Conservation (phyloP, 2,113 vertebrate genomes). For the Elephas maximus region DNA sequence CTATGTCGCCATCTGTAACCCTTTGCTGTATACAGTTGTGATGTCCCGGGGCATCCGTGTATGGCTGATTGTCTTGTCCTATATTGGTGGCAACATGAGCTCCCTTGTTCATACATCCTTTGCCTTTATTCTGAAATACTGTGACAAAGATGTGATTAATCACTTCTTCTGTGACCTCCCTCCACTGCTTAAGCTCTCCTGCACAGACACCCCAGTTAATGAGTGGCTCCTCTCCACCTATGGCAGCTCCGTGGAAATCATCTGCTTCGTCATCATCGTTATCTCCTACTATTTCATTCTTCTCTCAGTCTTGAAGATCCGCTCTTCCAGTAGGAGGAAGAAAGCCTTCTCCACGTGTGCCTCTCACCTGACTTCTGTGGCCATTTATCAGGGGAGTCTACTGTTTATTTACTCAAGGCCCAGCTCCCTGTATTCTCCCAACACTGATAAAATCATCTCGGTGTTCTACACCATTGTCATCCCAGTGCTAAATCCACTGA, state of each 20-base stretch:
- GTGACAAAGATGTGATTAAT: conserved; percentile 29
- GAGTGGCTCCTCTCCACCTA: conserved; percentile 68
- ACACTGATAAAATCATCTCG: conserved; percentile 71
- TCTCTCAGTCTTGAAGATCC: conserved; percentile 59
- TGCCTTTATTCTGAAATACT: background rate
- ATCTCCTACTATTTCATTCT: conserved; percentile 65
- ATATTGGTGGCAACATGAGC: background rate
- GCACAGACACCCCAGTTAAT: conserved; percentile 62
- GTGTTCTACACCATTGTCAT: conserved; percentile 75
- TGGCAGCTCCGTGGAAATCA: conserved; percentile 66
- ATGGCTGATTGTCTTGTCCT: background rate
- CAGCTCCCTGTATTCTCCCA: conserved; percentile 69
- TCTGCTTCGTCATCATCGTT: conserved; percentile 51
- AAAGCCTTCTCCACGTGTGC: conserved; percentile 69
- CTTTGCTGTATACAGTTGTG: background rate
- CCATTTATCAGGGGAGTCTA: conserved; percentile 66
- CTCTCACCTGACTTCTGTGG: conserved; percentile 68
- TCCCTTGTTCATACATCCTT: background rate
- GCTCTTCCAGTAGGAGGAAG: conserved; percentile 34
- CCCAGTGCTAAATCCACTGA: conserved; percentile 63
- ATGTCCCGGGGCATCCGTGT: background rate
- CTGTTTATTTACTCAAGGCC: conserved; percentile 69
- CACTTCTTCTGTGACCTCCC: conserved; percentile 69
- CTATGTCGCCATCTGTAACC: background rate
- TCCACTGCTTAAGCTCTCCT: conserved; percentile 35